Evolutionary conservation across 2,888 invertebrate species (phyloP).

Genomic region (Kuschelorhynchus macadamiae): DNA sequence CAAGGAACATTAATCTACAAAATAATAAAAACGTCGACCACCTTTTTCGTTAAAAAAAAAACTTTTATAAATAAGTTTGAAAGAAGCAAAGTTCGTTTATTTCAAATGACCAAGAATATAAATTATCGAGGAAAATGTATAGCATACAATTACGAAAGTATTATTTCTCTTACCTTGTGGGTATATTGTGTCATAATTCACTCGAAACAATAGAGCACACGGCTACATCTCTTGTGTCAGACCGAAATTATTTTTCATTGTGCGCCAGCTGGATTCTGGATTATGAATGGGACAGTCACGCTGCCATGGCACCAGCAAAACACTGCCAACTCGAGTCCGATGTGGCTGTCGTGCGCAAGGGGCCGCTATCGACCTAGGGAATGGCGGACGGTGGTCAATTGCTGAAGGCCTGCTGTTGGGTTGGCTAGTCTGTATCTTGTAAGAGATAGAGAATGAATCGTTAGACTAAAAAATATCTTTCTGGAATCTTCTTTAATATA

Average conservation of each 20-base stretch:
- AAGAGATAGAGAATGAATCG: too few species aligned
- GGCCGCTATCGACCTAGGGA: slow-evolving; percentile 52
- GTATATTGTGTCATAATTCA: slow-evolving; percentile 46
- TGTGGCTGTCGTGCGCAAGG: slow-evolving; percentile 36
- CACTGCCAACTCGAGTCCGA: slow-evolving; percentile 23
- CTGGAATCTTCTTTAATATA: too few species aligned
- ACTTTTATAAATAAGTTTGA: too few species aligned
- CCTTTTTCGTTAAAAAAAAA: too few species aligned
- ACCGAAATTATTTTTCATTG: slow-evolving; percentile 17
- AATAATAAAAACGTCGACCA: too few species aligned
- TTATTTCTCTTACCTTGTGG: slow-evolving; percentile 43
- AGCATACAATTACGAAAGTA: too few species aligned
- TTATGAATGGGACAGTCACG: slow-evolving; percentile 35
- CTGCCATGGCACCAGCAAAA: slow-evolving; percentile 28
- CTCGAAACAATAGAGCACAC: slow-evolving; percentile 7
- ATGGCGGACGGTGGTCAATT: slow-evolving; percentile 5
- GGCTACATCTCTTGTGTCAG: slow-evolving; percentile 20
- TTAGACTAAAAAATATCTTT: too few species aligned
- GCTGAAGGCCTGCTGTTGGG: not conserved
- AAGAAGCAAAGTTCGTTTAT: too few species aligned
- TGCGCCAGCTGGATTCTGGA: slow-evolving; percentile 31
- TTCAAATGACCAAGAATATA: too few species aligned
- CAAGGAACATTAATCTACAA: too few species aligned
- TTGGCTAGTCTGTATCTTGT: too few species aligned
- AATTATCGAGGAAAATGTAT: too few species aligned